Evolutionary conservation across 1,140 invertebrate genomes (phyloP).

Genomic region (Ericerus pela): DNA sequence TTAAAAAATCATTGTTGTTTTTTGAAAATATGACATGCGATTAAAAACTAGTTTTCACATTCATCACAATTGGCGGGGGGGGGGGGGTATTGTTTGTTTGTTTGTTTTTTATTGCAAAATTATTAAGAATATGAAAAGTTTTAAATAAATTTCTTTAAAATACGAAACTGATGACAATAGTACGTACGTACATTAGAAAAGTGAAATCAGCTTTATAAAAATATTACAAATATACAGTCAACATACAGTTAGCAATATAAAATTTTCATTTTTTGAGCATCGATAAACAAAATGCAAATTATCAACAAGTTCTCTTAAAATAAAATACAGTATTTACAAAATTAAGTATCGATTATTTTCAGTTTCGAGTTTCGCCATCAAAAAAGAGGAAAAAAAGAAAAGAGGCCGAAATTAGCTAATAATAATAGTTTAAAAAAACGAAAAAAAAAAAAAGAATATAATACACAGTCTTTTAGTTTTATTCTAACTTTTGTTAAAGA

Average conservation of each 20-base stretch:
- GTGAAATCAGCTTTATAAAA: neutral
- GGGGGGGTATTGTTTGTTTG: no score
- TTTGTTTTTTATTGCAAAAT: conserved; percentile 6
- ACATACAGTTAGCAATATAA: conserved; percentile 7
- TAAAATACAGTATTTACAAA: neutral
- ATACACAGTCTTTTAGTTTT: conserved; percentile 10
- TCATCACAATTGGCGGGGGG: no score
- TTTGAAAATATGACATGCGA: neutral
- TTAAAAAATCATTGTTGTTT: neutral
- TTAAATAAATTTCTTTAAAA: neutral
- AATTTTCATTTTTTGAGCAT: conserved; percentile 6
- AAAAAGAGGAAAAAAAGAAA: no score
- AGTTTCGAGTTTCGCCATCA: no score
- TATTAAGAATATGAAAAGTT: neutral
- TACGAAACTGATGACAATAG: conserved; percentile 9
- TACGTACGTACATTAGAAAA: neutral
- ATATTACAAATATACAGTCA: conserved; percentile 9
- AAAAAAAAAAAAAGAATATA: conserved; percentile 1
- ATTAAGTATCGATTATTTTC: conserved; percentile 1
- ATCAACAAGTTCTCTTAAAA: conserved; percentile 4
- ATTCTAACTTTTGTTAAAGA: neutral
- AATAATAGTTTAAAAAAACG: neutral
- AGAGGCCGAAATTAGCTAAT: no score
- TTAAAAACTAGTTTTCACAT: no score
- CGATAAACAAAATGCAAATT: conserved; percentile 7